Percentiles rank a stretch among this genome's conserved stretches.
Conservation (phyloP, 1,140 invertebrate genomes). For the Physella acuta region DNA sequence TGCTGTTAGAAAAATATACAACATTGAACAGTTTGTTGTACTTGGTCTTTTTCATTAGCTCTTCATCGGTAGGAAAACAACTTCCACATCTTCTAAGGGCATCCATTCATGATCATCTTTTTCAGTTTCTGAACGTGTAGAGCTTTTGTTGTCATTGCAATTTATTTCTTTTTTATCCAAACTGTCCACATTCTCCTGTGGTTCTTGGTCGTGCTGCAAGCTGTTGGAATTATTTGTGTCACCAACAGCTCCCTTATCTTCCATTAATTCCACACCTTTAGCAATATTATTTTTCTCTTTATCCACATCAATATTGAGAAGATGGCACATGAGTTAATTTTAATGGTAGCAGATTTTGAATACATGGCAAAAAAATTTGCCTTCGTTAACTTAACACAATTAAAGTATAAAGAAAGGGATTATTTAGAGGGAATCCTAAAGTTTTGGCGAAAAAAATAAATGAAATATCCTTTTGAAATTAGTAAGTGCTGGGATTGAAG, state of each 20-base stretch:
- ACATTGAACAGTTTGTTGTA: constrained; percentile 51
- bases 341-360: constrained; percentile 72
- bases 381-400: constrained; percentile 48
- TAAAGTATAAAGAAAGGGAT: constrained; percentile 77
- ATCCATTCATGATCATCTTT: too few species aligned
- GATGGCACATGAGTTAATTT: too few species aligned
- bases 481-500: constrained; percentile 69
- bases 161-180: too few species aligned
- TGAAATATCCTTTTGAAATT: constrained; percentile 65
- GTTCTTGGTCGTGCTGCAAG: too few species aligned
- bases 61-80: constrained; percentile 53
- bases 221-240: too few species aligned
- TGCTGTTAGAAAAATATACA: constrained; percentile 54
- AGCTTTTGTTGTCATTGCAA: too few species aligned
- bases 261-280: too few species aligned
- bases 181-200: too few species aligned
- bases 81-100: constrained; percentile 45
- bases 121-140: too few species aligned
- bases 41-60: constrained; percentile 50
- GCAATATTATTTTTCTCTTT: too few species aligned
- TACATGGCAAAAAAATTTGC: constrained; percentile 66
- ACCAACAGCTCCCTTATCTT: too few species aligned
- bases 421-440: constrained; percentile 78
- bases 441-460: constrained; percentile 70
- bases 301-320: too few species aligned